Evolutionary conservation across 2,113 vertebrate species (phyloP).

Genomic region (Mus musculus): DNA sequence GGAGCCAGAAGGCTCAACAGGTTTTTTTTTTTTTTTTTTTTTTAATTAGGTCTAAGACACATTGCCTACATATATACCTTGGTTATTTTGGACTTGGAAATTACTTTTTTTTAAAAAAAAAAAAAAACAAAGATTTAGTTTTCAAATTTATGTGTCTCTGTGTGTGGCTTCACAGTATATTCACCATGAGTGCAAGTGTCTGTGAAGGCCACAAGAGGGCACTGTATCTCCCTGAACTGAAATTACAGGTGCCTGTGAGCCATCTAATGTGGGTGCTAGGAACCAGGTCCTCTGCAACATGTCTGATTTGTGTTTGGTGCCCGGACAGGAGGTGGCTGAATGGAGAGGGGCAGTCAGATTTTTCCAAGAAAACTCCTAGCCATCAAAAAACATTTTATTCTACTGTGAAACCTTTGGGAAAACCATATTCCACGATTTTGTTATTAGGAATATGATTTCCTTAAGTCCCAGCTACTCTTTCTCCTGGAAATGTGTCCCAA

Average conservation of each 20-base stretch:
- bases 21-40: neutral
- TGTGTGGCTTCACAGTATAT: neutral
- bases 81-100: constrained; percentile 33
- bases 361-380: neutral
- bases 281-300: neutral
- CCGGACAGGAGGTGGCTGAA: neutral
- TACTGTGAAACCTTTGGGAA: neutral
- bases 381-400: neutral
- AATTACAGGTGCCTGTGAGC: neutral
- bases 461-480: neutral
- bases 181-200: neutral
- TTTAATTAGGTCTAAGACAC: neutral
- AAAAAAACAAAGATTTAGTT: neutral
- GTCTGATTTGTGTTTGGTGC: neutral
- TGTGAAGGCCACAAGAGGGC: neutral
- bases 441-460: neutral
- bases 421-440: neutral
- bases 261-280: neutral
- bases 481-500: neutral
- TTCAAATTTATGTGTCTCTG: neutral
- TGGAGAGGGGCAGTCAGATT: neutral
- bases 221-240: neutral
- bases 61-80: neutral
- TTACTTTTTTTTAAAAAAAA: neutral
- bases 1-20: neutral